A percentile compares a stretch with the other conserved stretches of the same genome.
These are phyloP conservation scores for Euzetes globulus DNA, from an alignment of 2,888 invertebrate genomes.

Conservation along the genomic window DNA sequence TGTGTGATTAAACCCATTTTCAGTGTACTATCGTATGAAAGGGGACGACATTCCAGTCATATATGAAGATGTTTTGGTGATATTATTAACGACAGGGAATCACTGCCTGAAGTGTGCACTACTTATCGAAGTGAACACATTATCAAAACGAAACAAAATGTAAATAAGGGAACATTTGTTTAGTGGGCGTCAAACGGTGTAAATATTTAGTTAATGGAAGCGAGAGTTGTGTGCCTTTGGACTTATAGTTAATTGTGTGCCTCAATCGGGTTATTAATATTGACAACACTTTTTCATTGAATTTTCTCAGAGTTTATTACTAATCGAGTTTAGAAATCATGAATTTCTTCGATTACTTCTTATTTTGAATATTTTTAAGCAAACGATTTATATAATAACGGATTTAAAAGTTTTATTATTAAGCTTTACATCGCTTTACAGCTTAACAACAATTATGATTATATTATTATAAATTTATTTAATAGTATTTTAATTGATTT, in stretches of 20 bases:
- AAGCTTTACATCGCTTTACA: neutral
- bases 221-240: neutral
- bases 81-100: neutral
- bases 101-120: constrained; percentile 26
- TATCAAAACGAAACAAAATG: neutral
- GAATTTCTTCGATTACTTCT: neutral
- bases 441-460: no score
- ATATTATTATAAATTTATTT: no score
- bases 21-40: constrained; percentile 30
- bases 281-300: constrained; percentile 3
- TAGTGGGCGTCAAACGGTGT: neutral
- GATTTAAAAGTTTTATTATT: neutral
- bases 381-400: neutral
- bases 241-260: constrained; percentile 19
- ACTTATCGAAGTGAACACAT: neutral
- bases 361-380: neutral
- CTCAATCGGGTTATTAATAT: constrained; percentile 11
- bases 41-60: constrained; percentile 21
- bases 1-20: neutral
- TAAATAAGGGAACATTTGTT: constrained; percentile 1
- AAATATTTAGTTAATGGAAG: neutral
- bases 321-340: constrained; percentile 7
- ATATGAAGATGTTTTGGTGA: neutral
- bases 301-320: constrained; percentile 16
- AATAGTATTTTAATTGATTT: no score